These are phyloP conservation scores for Batillaria attramentaria DNA, from an alignment of 1,140 invertebrate species.

Conservation along the genomic window DNA sequence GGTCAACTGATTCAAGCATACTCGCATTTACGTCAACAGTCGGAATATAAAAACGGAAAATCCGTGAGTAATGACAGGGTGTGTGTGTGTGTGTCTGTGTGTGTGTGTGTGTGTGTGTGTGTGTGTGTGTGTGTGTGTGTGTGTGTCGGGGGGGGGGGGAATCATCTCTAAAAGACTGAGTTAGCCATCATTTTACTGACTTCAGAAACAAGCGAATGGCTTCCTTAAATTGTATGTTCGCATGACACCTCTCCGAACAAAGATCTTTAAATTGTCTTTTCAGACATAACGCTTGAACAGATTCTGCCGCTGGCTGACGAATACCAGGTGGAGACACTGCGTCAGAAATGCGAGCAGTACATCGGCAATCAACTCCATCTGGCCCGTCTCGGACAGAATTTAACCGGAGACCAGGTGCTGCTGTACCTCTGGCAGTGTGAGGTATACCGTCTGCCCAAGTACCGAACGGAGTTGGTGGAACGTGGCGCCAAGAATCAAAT, in stretches of 20 bases:
- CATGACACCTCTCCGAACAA: not conserved
- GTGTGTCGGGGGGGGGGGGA: too few species aligned
- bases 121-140: too few species aligned
- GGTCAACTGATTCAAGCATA: too few species aligned
- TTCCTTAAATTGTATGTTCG: not conserved
- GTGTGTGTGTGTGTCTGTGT: too few species aligned
- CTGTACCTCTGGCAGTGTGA: not conserved
- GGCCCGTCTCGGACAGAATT: not conserved
- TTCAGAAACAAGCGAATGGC: too few species aligned
- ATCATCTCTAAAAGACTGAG: too few species aligned
- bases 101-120: too few species aligned
- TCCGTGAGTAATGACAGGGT: too few species aligned
- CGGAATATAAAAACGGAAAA: too few species aligned
- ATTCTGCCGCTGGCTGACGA: not conserved
- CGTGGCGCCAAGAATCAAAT: too few species aligned
- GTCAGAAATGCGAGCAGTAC: not conserved
- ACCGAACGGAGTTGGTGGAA: not conserved
- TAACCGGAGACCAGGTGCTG: not conserved
- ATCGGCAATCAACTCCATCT: not conserved
- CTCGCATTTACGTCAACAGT: too few species aligned
- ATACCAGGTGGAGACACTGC: not conserved
- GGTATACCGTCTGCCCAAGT: not conserved
- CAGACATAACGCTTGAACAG: not conserved
- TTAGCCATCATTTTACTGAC: too few species aligned
- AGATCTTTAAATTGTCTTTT: not conserved